Conservation (phyloP, 1,140 invertebrate genomes). For the Hycleus phaleratus region DNA sequence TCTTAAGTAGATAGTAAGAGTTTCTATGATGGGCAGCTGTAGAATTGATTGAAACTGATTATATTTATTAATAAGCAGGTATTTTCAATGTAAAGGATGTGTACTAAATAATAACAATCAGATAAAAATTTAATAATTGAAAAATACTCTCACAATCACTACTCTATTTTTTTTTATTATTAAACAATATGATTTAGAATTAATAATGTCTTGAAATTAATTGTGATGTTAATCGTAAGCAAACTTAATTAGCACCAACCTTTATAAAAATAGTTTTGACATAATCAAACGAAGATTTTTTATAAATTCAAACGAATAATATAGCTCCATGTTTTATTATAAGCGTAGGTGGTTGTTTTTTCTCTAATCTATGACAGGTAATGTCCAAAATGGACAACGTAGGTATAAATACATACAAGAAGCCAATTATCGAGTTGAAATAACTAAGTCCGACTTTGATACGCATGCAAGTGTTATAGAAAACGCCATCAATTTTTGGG, state of each 20-base stretch:
- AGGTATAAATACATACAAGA: background rate
- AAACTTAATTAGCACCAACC: conserved; percentile 8
- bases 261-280: conserved; percentile 4
- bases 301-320: conserved; percentile 8
- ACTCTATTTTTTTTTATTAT: conserved; percentile 6
- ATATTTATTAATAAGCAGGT: conserved; percentile 9
- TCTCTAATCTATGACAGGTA: conserved; percentile 15
- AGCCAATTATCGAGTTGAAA: conserved; percentile 11
- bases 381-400: conserved; percentile 7
- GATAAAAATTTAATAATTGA: conserved; percentile 12
- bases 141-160: background rate
- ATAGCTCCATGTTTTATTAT: background rate
- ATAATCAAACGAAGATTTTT: conserved; percentile 19
- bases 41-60: conserved; percentile 15
- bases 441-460: conserved; percentile 4
- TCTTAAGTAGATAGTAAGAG: conserved; percentile 1
- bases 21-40: conserved; percentile 7
- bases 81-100: conserved; percentile 8
- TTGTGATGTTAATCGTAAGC: conserved; percentile 13
- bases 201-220: conserved; percentile 6
- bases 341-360: conserved; percentile 1
- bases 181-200: background rate
- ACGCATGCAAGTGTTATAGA: conserved; percentile 1
- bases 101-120: conserved; percentile 3
- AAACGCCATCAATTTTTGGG: conserved; percentile 8